phyloP scores from a whole-genome alignment of 2,113 vertebrate species.

The Meleagris gallopavo region DNA sequence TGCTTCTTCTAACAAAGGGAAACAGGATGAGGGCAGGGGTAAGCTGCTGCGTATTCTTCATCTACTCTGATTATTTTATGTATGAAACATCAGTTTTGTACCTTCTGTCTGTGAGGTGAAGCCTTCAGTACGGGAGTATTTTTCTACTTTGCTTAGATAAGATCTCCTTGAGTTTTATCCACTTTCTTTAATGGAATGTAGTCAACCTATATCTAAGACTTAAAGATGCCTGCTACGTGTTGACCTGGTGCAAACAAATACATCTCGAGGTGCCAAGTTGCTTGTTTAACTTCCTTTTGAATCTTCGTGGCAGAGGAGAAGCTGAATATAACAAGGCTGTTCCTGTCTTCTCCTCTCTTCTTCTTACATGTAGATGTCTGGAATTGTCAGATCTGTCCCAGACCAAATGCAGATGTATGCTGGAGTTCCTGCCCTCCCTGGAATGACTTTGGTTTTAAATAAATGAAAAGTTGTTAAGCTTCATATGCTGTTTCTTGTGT shows the following conservation, averaged over 20 bases:
- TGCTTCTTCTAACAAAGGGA: not conserved
- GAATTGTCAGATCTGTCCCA: not conserved
- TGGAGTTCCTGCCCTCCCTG: not conserved
- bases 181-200: not conserved
- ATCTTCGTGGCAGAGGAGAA: not conserved
- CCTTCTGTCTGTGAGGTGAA: not conserved
- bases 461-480: not conserved
- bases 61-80: not conserved
- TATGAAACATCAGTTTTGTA: not conserved
- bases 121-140: not conserved
- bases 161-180: not conserved
- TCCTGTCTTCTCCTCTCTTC: not conserved
- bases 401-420: not conserved
- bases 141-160: not conserved
- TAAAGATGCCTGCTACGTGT: not conserved
- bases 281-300: not conserved
- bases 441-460: not conserved
- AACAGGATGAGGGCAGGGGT: not conserved
- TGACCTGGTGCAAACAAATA: not conserved
- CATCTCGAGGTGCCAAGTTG: not conserved
- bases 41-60: not conserved
- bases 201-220: not conserved
- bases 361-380: not conserved
- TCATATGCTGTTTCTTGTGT: not conserved
- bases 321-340: not conserved